Evolutionary conservation across 2,888 invertebrate species (phyloP).

Genomic region (Sphaerophoria taeniata): DNA sequence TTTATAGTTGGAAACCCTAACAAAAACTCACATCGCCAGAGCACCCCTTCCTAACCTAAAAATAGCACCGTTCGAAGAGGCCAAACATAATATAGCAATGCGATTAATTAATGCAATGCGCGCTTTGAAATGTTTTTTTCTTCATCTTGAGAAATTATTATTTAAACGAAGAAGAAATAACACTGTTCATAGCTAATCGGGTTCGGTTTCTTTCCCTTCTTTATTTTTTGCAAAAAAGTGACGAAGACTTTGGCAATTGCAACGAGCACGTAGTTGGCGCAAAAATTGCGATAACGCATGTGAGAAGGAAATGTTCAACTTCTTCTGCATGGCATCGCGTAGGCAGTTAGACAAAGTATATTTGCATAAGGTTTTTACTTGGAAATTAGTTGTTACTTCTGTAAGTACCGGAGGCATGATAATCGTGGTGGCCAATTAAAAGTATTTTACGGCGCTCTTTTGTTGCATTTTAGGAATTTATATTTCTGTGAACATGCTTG

Average conservation of each 20-base stretch:
- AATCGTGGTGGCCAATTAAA: slow-evolving; percentile 5
- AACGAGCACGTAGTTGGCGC: slow-evolving; percentile 37
- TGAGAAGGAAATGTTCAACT: slow-evolving; percentile 64
- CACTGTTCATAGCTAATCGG: slow-evolving; percentile 37
- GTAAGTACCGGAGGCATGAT: slow-evolving; percentile 31
- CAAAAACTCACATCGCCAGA: not conserved
- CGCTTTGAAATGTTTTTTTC: slow-evolving; percentile 27
- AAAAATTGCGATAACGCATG: slow-evolving; percentile 58
- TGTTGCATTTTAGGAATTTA: too few relatives aligned
- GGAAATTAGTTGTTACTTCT: slow-evolving; percentile 40
- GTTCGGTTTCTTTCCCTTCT: not conserved
- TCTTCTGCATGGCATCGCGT: slow-evolving; percentile 44
- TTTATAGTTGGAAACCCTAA: not conserved
- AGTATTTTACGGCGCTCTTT: too few relatives aligned
- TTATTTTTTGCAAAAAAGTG: not conserved
- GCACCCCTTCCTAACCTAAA: slow-evolving; percentile 41
- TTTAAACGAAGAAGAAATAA: slow-evolving; percentile 7
- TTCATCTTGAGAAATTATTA: slow-evolving; percentile 59
- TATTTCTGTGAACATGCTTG: too few relatives aligned
- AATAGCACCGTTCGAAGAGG: slow-evolving; percentile 52
- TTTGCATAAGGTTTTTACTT: slow-evolving; percentile 47
- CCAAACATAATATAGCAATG: slow-evolving; percentile 39
- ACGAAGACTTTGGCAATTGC: slow-evolving; percentile 3
- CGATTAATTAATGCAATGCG: slow-evolving; percentile 60
- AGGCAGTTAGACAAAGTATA: not conserved